phyloP scores from a whole-genome alignment of 2,113 vertebrate species.

The Mohoua ochrocephala region DNA sequence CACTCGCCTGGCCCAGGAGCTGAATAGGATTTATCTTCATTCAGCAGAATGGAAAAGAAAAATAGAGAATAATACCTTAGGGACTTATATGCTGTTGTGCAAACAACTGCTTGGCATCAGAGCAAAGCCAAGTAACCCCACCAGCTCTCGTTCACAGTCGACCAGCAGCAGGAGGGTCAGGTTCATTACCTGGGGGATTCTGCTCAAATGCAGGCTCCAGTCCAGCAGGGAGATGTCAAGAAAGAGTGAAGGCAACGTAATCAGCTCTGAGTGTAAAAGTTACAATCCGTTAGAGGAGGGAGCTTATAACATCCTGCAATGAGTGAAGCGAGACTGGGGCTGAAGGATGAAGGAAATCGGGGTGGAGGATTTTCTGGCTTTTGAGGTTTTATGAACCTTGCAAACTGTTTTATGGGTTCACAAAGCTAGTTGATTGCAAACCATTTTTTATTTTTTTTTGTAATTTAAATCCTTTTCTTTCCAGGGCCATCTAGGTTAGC shows the following conservation, averaged over 20 bases:
- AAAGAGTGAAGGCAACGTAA: not conserved
- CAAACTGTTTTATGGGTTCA: constrained; percentile 22
- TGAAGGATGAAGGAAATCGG: not conserved
- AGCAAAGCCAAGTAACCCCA: not conserved
- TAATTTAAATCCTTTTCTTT: constrained; percentile 27
- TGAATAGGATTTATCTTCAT: not conserved
- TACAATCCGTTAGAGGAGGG: not conserved
- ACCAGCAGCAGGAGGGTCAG: not conserved
- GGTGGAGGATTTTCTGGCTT: constrained; percentile 27
- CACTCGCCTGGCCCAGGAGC: not conserved
- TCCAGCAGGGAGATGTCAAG: not conserved
- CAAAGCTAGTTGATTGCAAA: not conserved
- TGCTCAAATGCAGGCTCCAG: not conserved
- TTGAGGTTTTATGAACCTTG: constrained; percentile 51
- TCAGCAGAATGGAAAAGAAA: not conserved
- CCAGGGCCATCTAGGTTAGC: not conserved
- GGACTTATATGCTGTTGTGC: not conserved
- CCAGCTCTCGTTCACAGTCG: accelerated
- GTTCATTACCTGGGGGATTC: not conserved
- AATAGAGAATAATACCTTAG: not conserved
- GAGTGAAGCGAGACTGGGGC: not conserved
- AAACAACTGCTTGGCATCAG: not conserved
- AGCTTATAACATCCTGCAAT: not conserved
- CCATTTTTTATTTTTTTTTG: not conserved
- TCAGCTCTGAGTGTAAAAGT: not conserved